A percentile compares a stretch with the other conserved stretches of the same genome.
These are phyloP conservation scores for Ictidomys tridecemlineatus DNA, from an alignment of 2,113 vertebrate species.

Conservation along the genomic window DNA sequence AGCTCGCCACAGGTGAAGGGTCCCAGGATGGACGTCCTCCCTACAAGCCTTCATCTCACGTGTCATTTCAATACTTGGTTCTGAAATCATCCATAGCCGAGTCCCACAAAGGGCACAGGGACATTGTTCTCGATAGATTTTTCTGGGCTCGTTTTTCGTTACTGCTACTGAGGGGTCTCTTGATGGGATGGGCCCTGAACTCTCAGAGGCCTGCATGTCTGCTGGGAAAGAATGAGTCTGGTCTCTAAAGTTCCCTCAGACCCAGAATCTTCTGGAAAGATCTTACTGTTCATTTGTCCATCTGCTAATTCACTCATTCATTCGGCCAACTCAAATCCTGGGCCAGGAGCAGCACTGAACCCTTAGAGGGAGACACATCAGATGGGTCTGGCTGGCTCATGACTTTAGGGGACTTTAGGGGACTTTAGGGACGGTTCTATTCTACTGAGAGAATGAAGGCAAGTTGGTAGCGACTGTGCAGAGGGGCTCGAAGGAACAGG, in stretches of 20 bases:
- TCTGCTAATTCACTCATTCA: not conserved
- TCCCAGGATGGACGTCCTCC: not conserved
- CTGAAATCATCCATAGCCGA: not conserved
- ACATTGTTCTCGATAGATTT: not conserved
- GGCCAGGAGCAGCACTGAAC: not conserved
- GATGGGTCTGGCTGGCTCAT: not conserved
- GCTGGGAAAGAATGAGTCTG: not conserved
- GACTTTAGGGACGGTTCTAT: not conserved
- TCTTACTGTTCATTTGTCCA: too few species aligned
- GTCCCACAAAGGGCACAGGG: not conserved
- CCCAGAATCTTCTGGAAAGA: not conserved
- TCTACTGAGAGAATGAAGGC: not conserved
- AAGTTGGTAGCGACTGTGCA: fast-evolving
- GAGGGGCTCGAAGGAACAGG: not conserved
- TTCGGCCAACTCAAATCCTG: not conserved
- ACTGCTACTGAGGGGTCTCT: not conserved
- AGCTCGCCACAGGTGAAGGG: not conserved
- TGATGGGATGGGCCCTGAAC: not conserved
- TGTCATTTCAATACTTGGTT: not conserved
- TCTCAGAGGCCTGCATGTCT: not conserved
- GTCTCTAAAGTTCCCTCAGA: not conserved
- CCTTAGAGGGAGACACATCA: not conserved
- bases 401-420: not conserved
- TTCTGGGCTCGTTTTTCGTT: not conserved
- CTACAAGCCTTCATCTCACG: not conserved